Percentiles rank a stretch among this genome's conserved stretches.
phyloP scores from a whole-genome alignment of 2,888 invertebrate genomes.

The Anarsia innoxiella region DNA sequence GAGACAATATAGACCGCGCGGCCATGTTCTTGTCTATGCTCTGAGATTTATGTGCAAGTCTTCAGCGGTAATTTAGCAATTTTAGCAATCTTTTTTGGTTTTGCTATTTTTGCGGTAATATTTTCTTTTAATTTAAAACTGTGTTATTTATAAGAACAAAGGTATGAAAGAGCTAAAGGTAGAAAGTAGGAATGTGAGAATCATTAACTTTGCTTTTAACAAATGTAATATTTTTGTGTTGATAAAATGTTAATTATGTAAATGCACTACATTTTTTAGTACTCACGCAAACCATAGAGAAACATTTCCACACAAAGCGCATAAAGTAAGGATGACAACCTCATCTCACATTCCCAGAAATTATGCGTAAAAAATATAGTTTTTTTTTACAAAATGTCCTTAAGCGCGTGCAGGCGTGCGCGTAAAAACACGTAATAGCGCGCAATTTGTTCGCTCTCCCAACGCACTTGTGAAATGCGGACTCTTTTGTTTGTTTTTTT shows the following conservation, averaged over 20 bases:
- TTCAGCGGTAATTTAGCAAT: constrained; percentile 48
- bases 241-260: too few relatives aligned
- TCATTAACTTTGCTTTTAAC: too few relatives aligned
- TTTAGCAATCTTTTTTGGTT: constrained; percentile 20
- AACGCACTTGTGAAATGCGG: constrained; percentile 13
- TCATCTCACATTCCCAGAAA: constrained; percentile 1
- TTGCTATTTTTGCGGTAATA: constrained; percentile 9
- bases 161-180: too few relatives aligned
- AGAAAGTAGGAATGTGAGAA: too few relatives aligned
- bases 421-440: constrained; percentile 33
- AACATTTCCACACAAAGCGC: too few relatives aligned
- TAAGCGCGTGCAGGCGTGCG: constrained; percentile 5
- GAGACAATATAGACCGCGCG: constrained; percentile 60
- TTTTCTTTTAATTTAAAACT: too few relatives aligned
- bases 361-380: constrained; percentile 5
- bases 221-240: too few relatives aligned
- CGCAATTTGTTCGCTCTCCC: constrained; percentile 25
- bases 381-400: constrained; percentile 1
- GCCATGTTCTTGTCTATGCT: constrained; percentile 64
- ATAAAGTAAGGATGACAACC: constrained; percentile 4
- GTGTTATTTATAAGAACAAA: too few relatives aligned
- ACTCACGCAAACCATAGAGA: too few relatives aligned
- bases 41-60: constrained; percentile 51
- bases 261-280: too few relatives aligned
- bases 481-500: constrained; percentile 7